Conservation (phyloP, 2,797 vertebrate genomes). For the Karalla daura region DNA sequence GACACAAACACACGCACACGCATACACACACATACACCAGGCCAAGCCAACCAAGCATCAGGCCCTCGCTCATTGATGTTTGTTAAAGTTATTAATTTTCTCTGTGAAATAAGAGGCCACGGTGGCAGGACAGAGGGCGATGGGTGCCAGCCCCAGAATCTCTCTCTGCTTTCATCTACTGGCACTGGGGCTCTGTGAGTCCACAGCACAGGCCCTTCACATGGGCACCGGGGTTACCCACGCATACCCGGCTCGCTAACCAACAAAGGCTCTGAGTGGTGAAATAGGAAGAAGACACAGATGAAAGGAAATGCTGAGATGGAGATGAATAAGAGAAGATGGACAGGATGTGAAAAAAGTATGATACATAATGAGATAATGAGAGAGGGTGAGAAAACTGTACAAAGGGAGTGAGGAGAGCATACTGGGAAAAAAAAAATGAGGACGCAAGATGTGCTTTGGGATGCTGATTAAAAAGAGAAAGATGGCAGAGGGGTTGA, state of each 20-base stretch:
- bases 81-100: constrained; percentile 88
- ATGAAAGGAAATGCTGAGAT: constrained; percentile 62
- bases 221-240: constrained; percentile 83
- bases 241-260: constrained; percentile 76
- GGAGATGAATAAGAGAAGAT: constrained; percentile 50
- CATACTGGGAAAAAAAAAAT: constrained; percentile 21
- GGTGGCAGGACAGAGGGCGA: constrained; percentile 81
- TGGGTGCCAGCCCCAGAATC: constrained; percentile 81
- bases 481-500: constrained; percentile 11
- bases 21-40: constrained; percentile 41
- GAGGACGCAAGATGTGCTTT: constrained; percentile 31
- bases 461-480: constrained; percentile 25
- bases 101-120: constrained; percentile 85
- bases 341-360: constrained; percentile 40
- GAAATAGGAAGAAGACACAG: constrained; percentile 55
- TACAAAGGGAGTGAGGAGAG: constrained; percentile 30
- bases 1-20: constrained; percentile 20
- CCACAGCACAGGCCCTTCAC: constrained; percentile 72
- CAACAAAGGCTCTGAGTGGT: constrained; percentile 77
- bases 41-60: constrained; percentile 71
- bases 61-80: constrained; percentile 81
- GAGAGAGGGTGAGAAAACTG: constrained; percentile 56
- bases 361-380: constrained; percentile 60
- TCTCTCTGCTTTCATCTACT: constrained; percentile 81
- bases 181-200: constrained; percentile 76